These are phyloP conservation scores for Bruchidius siliquastri DNA, from an alignment of 2,888 invertebrate species.

Conservation along the genomic window DNA sequence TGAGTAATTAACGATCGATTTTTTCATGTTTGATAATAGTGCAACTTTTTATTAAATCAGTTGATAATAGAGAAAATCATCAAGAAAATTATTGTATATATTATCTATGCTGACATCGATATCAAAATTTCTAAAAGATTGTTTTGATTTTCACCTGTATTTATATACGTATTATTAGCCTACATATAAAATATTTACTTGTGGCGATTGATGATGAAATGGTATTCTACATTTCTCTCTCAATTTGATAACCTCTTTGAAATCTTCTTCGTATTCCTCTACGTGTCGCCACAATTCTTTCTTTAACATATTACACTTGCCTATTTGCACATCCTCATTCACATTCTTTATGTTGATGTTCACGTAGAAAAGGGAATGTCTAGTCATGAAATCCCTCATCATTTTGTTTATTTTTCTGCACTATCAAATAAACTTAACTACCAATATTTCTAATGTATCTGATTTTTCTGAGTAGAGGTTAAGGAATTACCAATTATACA, in stretches of 20 bases:
- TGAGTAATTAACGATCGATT: no score
- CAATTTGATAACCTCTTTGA: slow-evolving; percentile 33
- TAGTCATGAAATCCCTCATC: slow-evolving; percentile 25
- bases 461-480: not conserved
- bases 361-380: slow-evolving; percentile 34
- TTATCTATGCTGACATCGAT: no score
- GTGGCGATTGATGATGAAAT: slow-evolving; percentile 40
- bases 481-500: not conserved
- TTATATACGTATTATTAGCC: no score
- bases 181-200: slow-evolving; percentile 26
- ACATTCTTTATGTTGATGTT: slow-evolving; percentile 15
- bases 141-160: no score
- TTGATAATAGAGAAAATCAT: no score
- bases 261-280: slow-evolving; percentile 39
- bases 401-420: slow-evolving; percentile 3
- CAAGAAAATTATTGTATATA: no score
- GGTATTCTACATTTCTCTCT: slow-evolving; percentile 35
- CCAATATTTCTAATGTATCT: not conserved
- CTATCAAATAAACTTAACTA: not conserved
- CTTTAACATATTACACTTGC: slow-evolving; percentile 24
- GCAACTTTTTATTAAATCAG: no score
- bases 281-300: slow-evolving; percentile 34
- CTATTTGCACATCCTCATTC: not conserved
- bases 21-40: no score
- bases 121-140: no score